These are phyloP conservation scores for Eudemis profundana DNA, from an alignment of 2,888 invertebrate genomes.

Conservation along the genomic window DNA sequence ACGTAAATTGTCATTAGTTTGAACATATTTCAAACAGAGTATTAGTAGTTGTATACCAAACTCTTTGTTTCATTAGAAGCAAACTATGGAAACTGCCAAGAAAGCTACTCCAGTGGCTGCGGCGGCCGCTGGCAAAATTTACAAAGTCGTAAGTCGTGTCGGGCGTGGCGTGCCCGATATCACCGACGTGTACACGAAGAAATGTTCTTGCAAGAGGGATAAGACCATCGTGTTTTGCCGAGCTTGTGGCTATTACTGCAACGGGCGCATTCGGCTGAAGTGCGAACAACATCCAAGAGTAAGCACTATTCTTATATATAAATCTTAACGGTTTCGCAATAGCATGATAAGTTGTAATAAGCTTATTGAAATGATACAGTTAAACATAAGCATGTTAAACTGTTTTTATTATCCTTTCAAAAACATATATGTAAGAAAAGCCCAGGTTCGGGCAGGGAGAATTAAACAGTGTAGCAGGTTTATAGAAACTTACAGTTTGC, in stretches of 20 bases:
- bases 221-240: conserved; percentile 78
- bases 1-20: conserved; percentile 11
- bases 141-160: conserved; percentile 59
- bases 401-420: no score
- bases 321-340: not conserved
- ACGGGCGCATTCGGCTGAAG: conserved; percentile 75
- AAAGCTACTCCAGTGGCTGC: conserved; percentile 69
- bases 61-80: conserved; percentile 6
- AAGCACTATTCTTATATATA: conserved; percentile 54
- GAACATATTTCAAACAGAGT: not conserved
- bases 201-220: conserved; percentile 71
- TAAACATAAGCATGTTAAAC: no score
- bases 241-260: conserved; percentile 76
- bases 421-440: no score
- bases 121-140: conserved; percentile 68
- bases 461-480: no score
- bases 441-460: no score
- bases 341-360: not conserved
- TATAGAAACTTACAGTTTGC: no score
- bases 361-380: no score
- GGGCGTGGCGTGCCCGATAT: conserved; percentile 77
- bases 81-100: conserved; percentile 53
- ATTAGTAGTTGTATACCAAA: not conserved
- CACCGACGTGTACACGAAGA: conserved; percentile 59
- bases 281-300: conserved; percentile 77